Evolutionary conservation across 2,888 invertebrate genomes (phyloP), one percentile per base, ranked within the genome.

Genomic region (Nomada ferruginata): DNA sequence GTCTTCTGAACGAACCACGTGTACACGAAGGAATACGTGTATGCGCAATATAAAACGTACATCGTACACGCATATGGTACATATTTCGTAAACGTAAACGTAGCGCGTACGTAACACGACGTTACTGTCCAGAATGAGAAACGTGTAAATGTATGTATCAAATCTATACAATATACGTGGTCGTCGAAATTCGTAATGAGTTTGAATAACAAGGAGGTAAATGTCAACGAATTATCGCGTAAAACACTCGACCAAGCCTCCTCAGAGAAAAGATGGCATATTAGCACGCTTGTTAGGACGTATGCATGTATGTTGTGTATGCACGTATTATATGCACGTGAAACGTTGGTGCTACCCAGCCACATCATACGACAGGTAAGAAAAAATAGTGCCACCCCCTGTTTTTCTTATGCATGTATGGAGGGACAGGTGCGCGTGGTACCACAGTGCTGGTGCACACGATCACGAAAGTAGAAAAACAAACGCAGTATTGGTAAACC

Each of bases 361-460:
- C 83, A 69, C 57, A 70, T 80, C 78, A 64, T 50, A 64, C 70
- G 64, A 84, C 78, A 57, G 63, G 79, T 87, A 83, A 65, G 76
- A 77, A 83, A 82, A 86, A 85, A 87, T 87, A 85, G 77, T 82
- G 76, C 77, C 83, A 76, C 79, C 76, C 83, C 81, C 63, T 83
- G 75, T 83, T 53, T 70, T 60, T 79, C 59, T 68, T 79, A 83
- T 76, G 53, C 61, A 72, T 57, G 63, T 65, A 69, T 65, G 52
- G 36, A 79, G 59, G 65, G 78, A 71, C 36, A 60, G 57, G 83
- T 85, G 85, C 71, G 76, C 76, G 73, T 53, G 76, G 57, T 82
- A 78, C 55, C n/a, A 69, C 36, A 36, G 59, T 66, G 76, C 42
- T n/a, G 23, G 23, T 76, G 64, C 66, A 72, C 55, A 60, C 60